A percentile compares a stretch with the other conserved stretches of the same genome.
Conservation (phyloP, 2,797 vertebrate species). For the Lithobates pipiens region DNA sequence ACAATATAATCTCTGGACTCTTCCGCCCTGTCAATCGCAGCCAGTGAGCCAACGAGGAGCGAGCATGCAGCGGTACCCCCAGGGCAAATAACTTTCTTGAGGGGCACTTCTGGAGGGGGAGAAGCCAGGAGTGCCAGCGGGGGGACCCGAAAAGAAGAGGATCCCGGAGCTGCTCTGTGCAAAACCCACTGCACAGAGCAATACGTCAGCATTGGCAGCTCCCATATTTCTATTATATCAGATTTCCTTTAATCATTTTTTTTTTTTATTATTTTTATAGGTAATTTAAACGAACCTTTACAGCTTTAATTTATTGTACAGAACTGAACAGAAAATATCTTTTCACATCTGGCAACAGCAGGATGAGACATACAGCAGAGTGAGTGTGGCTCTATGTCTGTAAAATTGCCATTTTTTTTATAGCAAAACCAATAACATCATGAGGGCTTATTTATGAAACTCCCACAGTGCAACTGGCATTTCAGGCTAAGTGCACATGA, state of each 20-base stretch:
- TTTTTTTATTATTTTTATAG: not conserved
- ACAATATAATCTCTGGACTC: no score
- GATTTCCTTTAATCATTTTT: not conserved
- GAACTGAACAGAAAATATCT: not conserved
- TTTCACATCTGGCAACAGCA: not conserved
- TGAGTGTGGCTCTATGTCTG: not conserved
- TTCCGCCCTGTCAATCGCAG: no score
- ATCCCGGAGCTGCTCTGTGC: no score
- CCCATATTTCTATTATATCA: no score
- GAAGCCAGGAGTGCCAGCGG: no score
- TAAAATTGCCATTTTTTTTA: not conserved
- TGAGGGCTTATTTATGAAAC: not conserved
- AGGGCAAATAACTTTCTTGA: no score
- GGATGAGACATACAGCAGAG: slow-evolving; percentile 24
- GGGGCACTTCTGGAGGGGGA: no score
- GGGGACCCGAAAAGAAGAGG: no score
- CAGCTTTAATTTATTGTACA: not conserved
- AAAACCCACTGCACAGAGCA: no score
- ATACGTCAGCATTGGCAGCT: no score
- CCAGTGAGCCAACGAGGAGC: no score
- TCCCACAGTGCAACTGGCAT: not conserved
- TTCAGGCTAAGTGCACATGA: not conserved
- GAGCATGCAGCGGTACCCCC: no score
- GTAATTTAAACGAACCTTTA: not conserved
- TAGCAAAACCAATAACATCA: not conserved